phyloP scores from a whole-genome alignment of 1,140 invertebrate genomes.

The Aphidius ervi region DNA sequence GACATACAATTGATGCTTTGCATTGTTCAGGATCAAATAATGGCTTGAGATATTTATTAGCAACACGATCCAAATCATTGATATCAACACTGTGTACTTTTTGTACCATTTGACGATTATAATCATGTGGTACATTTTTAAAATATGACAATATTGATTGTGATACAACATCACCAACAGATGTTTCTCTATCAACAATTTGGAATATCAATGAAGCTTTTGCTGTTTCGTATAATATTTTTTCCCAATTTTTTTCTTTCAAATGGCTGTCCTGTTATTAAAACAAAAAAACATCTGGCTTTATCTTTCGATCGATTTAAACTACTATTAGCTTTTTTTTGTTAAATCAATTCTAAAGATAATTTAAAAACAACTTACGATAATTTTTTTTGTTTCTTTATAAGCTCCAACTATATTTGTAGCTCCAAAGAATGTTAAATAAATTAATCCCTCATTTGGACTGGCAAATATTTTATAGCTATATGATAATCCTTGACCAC shows the following conservation, averaged over 20 bases:
- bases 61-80: conserved; percentile 63
- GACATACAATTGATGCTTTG: conserved; percentile 68
- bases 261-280: conserved; percentile 62
- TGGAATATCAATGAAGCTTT: conserved; percentile 82
- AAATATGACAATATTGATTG: conserved; percentile 72
- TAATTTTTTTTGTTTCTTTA: conserved; percentile 68
- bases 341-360: too few species aligned
- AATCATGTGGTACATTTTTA: conserved; percentile 62
- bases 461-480: conserved; percentile 62
- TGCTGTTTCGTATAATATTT: conserved; percentile 73
- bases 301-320: too few species aligned
- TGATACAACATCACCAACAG: conserved; percentile 65
- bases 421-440: conserved; percentile 68
- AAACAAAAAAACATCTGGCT: conserved; percentile 31
- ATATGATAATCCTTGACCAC: conserved; percentile 83
- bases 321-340: too few species aligned
- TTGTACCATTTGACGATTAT: conserved; percentile 68
- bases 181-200: conserved; percentile 75
- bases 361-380: conserved; percentile 54
- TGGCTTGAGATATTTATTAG: conserved; percentile 64
- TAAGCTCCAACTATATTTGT: conserved; percentile 75
- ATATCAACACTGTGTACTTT: conserved; percentile 65
- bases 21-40: conserved; percentile 60
- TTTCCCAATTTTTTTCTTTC: conserved; percentile 62
- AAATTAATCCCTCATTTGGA: conserved; percentile 67